These are phyloP conservation scores for Drosophila novamexicana DNA, from an alignment of 1,140 invertebrate species.

Conservation along the genomic window DNA sequence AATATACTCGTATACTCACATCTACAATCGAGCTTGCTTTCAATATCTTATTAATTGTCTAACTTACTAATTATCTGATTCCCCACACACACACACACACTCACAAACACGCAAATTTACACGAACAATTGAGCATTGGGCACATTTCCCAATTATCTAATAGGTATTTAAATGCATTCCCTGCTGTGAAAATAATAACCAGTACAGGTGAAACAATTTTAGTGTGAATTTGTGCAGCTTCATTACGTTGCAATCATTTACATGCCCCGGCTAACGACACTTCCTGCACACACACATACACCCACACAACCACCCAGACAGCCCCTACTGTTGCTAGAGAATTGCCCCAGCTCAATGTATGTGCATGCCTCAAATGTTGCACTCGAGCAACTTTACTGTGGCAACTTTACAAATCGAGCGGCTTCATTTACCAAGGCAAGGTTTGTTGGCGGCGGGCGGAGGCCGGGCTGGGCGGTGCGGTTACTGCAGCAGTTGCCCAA, in stretches of 20 bases:
- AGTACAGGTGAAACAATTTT: conserved; percentile 30
- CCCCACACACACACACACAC: neutral
- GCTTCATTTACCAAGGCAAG: conserved; percentile 56
- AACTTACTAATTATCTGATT: too few relatives aligned
- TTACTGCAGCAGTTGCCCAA: conserved; percentile 27
- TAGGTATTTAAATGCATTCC: neutral
- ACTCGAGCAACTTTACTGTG: conserved; percentile 59
- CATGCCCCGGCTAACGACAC: conserved; percentile 49
- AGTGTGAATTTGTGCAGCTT: conserved; percentile 75
- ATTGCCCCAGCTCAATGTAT: conserved; percentile 3
- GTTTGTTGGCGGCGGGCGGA: neutral
- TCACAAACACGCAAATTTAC: neutral
- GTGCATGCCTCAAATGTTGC: conserved; percentile 53
- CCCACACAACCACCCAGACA: conserved; percentile 9
- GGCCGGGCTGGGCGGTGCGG: neutral
- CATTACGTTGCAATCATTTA: conserved; percentile 59
- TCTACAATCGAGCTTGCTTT: too few relatives aligned
- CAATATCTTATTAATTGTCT: too few relatives aligned
- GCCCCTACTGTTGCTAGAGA: conserved; percentile 24
- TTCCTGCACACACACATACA: conserved; percentile 29
- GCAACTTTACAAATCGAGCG: conserved; percentile 73
- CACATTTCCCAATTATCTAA: conserved; percentile 3
- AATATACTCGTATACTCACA: too few relatives aligned
- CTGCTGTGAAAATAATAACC: conserved; percentile 8
- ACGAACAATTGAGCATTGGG: conserved; percentile 8